phyloP scores from a whole-genome alignment of 2,797 vertebrate genomes.

The Chelidonichthys spinosus region DNA sequence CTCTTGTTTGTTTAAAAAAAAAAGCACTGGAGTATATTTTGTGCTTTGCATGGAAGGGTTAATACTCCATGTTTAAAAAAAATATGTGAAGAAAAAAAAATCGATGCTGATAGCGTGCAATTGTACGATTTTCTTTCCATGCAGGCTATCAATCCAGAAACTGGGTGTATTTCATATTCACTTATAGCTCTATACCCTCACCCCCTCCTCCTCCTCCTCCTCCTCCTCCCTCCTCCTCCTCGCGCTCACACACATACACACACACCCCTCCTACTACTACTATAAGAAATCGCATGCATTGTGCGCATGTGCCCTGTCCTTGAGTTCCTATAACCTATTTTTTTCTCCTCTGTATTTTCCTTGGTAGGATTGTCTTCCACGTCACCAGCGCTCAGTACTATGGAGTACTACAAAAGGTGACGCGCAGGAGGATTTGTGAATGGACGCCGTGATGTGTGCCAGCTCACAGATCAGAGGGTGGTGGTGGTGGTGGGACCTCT shows the following conservation, averaged over 20 bases:
- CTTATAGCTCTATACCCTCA: constrained; percentile 56
- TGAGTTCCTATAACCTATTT: constrained; percentile 79
- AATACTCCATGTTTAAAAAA: background rate
- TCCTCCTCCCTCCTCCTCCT: constrained; percentile 8
- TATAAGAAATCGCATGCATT: constrained; percentile 59
- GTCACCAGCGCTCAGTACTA: constrained; percentile 76
- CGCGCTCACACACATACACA: constrained; percentile 24
- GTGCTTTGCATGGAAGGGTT: constrained; percentile 30
- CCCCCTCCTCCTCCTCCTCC: constrained; percentile 1
- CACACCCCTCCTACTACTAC: constrained; percentile 45
- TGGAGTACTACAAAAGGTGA: constrained; percentile 82
- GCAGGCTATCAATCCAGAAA: constrained; percentile 47
- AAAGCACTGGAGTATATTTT: background rate
- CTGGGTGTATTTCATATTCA: constrained; percentile 63
- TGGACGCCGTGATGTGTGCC: constrained; percentile 85
- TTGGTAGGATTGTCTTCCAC: constrained; percentile 75
- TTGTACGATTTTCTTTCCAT: constrained; percentile 28
- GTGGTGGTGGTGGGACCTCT: constrained; percentile 71
- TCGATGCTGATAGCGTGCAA: constrained; percentile 2
- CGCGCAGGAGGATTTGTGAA: constrained; percentile 87
- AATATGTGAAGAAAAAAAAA: background rate
- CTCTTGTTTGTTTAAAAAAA: constrained; percentile 27
- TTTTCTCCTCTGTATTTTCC: constrained; percentile 62
- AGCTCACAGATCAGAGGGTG: constrained; percentile 86
- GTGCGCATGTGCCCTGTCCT: constrained; percentile 81